Base-by-base conservation (phyloP, 2,888 invertebrate species). In the Dolomedes plantarius region DNA sequence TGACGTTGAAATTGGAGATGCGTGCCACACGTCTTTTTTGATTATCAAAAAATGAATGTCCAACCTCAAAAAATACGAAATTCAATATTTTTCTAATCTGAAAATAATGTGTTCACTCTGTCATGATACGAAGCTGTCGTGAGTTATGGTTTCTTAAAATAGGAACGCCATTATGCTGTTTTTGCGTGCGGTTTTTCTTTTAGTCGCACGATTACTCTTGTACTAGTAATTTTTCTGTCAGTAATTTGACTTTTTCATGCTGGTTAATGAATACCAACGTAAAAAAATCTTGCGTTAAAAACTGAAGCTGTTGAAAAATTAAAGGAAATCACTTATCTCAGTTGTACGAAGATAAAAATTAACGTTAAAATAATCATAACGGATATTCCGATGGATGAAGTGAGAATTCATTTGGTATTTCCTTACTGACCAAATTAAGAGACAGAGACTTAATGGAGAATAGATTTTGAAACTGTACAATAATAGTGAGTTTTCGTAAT, bases 161-260 rank as follows among this genome's bases (percentile, higher is more conserved):
- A 75, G 39, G 27, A 29, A 16, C 7, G n/a, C 13, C 29, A 71
- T 71, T 78, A 78, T 78, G 62, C 71, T 39, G 71, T 27, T 78
- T 71, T 78, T 19, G 71, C 78, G 78, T 78, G 78, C 36, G 39
- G 27, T 46, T 69, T 68, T 69, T 56, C 50, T 69, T 69, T 77
- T 56, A 1, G 3, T 23, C 1, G 19, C 56, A 56, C 56, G 56
- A 56, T 56, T 56, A 56, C 23, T 5, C 23, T 56, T 5, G 23
- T 23, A 23, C 23, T 9, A 46, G 46, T 11, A 46, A 46, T 9
- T 46, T 46, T 46, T 46, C 16, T 46, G 13, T 46, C n/a, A 2
- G 11, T 16, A 46, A 46, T 46, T 46, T 46, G 46, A 46, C 46
- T 46, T 46, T 36, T 36, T 36, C 36, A 36, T 36, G 36, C 36